These are phyloP conservation scores for Notocelia uddmanniana DNA, from an alignment of 2,888 invertebrate genomes.

Conservation along the genomic window DNA sequence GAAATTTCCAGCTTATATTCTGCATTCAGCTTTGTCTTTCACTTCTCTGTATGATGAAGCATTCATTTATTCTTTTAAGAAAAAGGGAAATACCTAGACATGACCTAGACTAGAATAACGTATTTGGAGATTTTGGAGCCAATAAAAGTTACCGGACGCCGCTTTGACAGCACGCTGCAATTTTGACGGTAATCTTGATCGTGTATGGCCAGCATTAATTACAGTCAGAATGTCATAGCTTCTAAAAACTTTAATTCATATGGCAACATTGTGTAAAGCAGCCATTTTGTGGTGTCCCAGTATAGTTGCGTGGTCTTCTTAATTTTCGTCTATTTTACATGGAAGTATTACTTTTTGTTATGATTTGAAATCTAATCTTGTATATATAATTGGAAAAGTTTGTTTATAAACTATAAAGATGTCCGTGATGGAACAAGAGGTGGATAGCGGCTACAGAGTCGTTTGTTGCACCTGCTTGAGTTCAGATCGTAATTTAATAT, in stretches of 20 bases:
- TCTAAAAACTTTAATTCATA: slow-evolving; percentile 16
- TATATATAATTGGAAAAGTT: slow-evolving; percentile 55
- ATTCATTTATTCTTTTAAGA: too few species aligned
- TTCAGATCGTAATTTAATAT: slow-evolving; percentile 70
- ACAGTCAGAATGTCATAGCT: not conserved
- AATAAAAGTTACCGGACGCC: too few species aligned
- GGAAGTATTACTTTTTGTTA: slow-evolving; percentile 85
- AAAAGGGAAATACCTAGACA: too few species aligned
- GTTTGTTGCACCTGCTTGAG: slow-evolving; percentile 77
- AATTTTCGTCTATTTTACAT: slow-evolving; percentile 85
- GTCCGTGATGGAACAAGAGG: slow-evolving; percentile 75
- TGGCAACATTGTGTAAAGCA: slow-evolving; percentile 76
- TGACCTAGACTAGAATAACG: too few species aligned
- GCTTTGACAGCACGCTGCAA: too few species aligned
- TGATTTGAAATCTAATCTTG: slow-evolving; percentile 72
- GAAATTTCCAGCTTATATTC: too few species aligned
- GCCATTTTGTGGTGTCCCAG: slow-evolving; percentile 85
- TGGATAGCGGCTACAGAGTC: slow-evolving; percentile 66
- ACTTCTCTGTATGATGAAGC: too few species aligned
- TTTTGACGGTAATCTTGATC: too few species aligned
- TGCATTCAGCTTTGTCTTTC: too few species aligned
- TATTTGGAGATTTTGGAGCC: too few species aligned
- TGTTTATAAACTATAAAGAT: slow-evolving; percentile 50
- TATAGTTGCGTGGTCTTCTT: slow-evolving; percentile 68
- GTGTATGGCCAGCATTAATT: not conserved